phyloP scores from a whole-genome alignment of 2,797 vertebrate genomes.

The Coregonus sp. region DNA sequence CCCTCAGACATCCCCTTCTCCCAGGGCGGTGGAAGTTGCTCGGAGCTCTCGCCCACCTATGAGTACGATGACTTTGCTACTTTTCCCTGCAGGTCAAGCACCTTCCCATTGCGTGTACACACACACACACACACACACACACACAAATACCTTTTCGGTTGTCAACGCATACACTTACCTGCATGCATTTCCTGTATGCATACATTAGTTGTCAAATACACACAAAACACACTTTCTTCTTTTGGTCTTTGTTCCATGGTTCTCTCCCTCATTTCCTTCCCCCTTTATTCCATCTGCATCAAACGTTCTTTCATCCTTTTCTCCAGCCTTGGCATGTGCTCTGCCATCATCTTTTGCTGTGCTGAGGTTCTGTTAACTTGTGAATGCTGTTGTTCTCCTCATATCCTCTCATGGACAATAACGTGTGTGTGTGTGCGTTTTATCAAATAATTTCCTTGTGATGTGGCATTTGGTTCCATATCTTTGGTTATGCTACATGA shows the following conservation, averaged over 20 bases:
- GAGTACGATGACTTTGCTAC: constrained; percentile 92
- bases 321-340: constrained; percentile 4
- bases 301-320: constrained; percentile 24
- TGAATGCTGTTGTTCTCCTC: background rate
- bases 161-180: constrained; percentile 6
- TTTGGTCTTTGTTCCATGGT: constrained; percentile 8
- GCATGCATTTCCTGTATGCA: constrained; percentile 36
- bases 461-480: background rate
- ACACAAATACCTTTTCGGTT: background rate
- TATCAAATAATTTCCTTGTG: background rate
- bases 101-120: constrained; percentile 52
- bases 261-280: constrained; percentile 13
- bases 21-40: constrained; percentile 90
- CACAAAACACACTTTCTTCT: constrained; percentile 6
- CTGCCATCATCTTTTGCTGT: constrained; percentile 14
- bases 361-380: background rate
- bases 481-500: background rate
- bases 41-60: constrained; percentile 89
- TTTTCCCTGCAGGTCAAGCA: constrained; percentile 86
- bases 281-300: constrained; percentile 39
- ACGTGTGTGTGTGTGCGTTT: constrained; percentile 17
- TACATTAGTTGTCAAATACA: constrained; percentile 12
- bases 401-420: constrained; percentile 8
- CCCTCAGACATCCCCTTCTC: constrained; percentile 97
- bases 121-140: background rate